Evolutionary conservation across 2,797 vertebrate genomes (phyloP), one percentile per base, ranked within the genome.

Genomic region (Tinamus major): DNA sequence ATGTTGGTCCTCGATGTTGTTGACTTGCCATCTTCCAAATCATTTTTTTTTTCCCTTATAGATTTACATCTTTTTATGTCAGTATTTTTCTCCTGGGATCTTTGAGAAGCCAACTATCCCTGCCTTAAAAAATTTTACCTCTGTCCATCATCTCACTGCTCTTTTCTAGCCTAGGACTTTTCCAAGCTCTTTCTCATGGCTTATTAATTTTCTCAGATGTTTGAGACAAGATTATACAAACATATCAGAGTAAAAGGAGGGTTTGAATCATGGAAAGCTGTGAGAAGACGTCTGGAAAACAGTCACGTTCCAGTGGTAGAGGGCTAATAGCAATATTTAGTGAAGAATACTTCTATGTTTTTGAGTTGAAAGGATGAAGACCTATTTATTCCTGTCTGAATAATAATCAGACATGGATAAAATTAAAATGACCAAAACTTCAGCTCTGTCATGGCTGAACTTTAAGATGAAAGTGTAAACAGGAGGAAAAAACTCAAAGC

Each of bases 181-280:
- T 89, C 89, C 82, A 90, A 91, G 67, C 35, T 92, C 76, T 67
- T 76, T 79, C 87, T 88, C 83, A 91, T 59, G 86, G 59, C 11
- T 76, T 89, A 51, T 6, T 39, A 31, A 88, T 78, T 88, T 72
- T 74, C 33, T 78, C 33, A 20, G 49, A 87, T 76, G 37, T 89
- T 63, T 86, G 51, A 81, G 18, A 27, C 62, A 76, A 91, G 85
- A 67, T 94, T 92, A 91, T 33, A 70, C 82, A 95, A 93, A 49
- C 29, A 41, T 21, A 23, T 76, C 55, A 16, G 65, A 70, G 49
- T 5, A 19, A 84, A 92, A 84, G 8, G 46, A 62, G 23, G 58
- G 48, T 29, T 67, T 79, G 65, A 55, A 42, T 62, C 3, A 0
- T 56, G 62, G 67, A 39, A 18, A 75, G 41, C 33, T 87, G 79